Evolutionary conservation across 2,888 invertebrate species (phyloP).

Genomic region (Xanthostigma xanthostigma): DNA sequence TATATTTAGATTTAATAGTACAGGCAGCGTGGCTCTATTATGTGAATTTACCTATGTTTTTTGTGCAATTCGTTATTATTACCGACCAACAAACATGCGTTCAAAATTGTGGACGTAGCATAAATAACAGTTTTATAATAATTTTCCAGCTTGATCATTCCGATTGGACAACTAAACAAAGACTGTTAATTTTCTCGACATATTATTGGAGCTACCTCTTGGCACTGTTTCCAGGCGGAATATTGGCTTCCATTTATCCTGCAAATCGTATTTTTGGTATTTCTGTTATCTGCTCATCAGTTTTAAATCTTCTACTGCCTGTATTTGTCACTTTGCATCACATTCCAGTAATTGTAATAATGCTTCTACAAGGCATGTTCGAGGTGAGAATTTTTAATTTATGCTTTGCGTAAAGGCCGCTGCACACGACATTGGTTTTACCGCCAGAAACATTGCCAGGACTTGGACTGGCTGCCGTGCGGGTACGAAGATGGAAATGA

Average conservation of each 20-base stretch:
- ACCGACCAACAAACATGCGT: no score
- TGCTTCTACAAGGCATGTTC: slow-evolving; percentile 88
- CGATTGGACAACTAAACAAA: slow-evolving; percentile 72
- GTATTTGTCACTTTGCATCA: slow-evolving; percentile 68
- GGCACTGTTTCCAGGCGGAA: slow-evolving; percentile 97
- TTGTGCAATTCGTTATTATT: no score
- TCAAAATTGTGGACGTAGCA: slow-evolving; percentile 42
- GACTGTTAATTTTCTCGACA: slow-evolving; percentile 82
- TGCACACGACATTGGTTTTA: no score
- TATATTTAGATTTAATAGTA: no score
- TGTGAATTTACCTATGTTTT: no score
- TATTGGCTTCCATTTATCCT: slow-evolving; percentile 90
- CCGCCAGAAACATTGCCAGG: no score
- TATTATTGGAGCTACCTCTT: slow-evolving; percentile 98
- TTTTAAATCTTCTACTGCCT: slow-evolving; percentile 88
- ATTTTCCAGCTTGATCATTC: slow-evolving; percentile 23
- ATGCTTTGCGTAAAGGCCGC: no score
- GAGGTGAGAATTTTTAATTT: slow-evolving; percentile 45
- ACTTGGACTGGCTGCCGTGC: no score
- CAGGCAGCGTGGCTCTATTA: no score
- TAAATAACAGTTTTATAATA: no score
- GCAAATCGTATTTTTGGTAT: slow-evolving; percentile 94
- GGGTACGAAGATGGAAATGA: no score
- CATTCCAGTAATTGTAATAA: slow-evolving; percentile 70
- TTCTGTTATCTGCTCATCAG: slow-evolving; percentile 83